Evolutionary conservation across 1,140 invertebrate genomes (phyloP).

Genomic region (Coelopa frigida): DNA sequence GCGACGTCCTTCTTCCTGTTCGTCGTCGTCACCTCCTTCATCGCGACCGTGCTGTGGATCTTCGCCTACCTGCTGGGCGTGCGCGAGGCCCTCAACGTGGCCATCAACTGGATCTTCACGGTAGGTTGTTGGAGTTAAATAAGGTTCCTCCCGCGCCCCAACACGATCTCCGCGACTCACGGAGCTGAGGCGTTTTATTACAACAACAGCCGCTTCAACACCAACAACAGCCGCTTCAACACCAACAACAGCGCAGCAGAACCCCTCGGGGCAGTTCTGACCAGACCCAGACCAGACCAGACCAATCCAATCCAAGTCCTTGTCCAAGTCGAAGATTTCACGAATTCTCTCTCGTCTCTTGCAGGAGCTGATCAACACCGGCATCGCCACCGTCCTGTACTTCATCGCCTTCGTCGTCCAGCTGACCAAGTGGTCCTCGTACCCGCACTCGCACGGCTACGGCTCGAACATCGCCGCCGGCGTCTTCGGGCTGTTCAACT

Average conservation of each 20-base stretch:
- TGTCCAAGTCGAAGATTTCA: not conserved
- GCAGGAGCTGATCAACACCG: constrained; percentile 73
- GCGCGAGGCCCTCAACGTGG: constrained; percentile 65
- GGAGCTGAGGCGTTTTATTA: no score
- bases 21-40: constrained; percentile 71
- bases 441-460: constrained; percentile 35
- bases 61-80: constrained; percentile 73
- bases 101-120: constrained; percentile 75
- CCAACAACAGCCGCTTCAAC: no score
- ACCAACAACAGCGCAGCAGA: no score
- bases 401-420: constrained; percentile 73
- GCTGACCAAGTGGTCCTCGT: constrained; percentile 54
- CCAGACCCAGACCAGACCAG: not conserved
- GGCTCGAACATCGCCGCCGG: constrained; percentile 63
- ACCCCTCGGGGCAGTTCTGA: no score
- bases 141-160: no score
- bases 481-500: constrained; percentile 76
- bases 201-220: no score
- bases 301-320: not conserved
- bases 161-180: no score
- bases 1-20: constrained; percentile 77
- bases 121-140: no score
- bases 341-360: constrained; percentile 37
- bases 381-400: constrained; percentile 62
- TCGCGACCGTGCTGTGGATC: constrained; percentile 72